phyloP scores from a whole-genome alignment of 2,113 vertebrate genomes.

The Zosterops hypoxanthus region DNA sequence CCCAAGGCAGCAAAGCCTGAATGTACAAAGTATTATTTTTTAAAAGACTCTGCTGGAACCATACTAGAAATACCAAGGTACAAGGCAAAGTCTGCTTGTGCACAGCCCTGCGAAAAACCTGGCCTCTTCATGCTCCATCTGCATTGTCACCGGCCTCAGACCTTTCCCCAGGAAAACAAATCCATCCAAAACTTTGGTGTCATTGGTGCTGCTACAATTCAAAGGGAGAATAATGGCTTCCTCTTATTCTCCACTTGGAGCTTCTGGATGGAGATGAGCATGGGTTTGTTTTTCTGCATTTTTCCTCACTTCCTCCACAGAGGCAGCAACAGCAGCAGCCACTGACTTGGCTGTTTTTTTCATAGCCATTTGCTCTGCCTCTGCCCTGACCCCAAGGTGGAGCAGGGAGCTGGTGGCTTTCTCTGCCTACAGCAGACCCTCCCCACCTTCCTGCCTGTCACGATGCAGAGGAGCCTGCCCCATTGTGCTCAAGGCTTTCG shows the following conservation, averaged over 20 bases:
- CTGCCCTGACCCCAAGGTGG: background rate
- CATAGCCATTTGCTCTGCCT: slow-evolving; percentile 6
- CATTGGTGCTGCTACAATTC: slow-evolving; percentile 63
- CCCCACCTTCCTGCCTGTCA: background rate
- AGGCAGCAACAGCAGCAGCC: background rate
- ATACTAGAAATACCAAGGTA: slow-evolving; percentile 46
- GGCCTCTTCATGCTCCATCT: background rate
- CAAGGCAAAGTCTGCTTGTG: slow-evolving; percentile 41
- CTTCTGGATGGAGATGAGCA: slow-evolving; percentile 33
- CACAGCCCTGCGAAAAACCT: background rate
- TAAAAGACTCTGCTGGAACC: slow-evolving; percentile 50
- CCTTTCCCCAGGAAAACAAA: slow-evolving; percentile 34
- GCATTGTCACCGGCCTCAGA: background rate
- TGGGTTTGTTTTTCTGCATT: slow-evolving; percentile 54
- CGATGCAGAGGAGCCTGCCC: background rate
- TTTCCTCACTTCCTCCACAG: background rate
- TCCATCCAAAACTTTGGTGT: slow-evolving; percentile 45
- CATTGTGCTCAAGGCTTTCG: background rate
- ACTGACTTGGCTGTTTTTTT: background rate
- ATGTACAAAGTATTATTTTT: slow-evolving; percentile 74
- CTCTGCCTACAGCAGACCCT: background rate
- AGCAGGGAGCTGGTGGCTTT: background rate
- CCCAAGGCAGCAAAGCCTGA: slow-evolving; percentile 44
- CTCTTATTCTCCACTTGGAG: background rate
- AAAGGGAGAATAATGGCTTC: slow-evolving; percentile 37